Percentiles rank a stretch among this genome's conserved stretches.
phyloP scores from a whole-genome alignment of 1,140 invertebrate genomes.

The Acromyrmex echinatior region DNA sequence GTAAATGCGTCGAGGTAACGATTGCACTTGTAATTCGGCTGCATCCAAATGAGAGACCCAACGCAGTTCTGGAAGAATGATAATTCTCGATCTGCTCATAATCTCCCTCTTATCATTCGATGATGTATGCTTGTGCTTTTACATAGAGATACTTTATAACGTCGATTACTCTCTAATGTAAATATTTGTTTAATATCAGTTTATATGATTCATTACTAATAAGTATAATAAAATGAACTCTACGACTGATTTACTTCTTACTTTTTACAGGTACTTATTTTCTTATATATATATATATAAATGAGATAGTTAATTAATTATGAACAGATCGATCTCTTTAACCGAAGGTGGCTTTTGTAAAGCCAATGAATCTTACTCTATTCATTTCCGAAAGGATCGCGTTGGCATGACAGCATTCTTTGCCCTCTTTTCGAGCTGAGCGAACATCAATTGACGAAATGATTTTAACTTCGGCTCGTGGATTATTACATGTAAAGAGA shows the following conservation, averaged over 20 bases:
- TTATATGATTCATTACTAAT: conserved; percentile 64
- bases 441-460: background rate
- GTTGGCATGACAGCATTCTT: background rate
- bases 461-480: background rate
- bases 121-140: conserved; percentile 18
- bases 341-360: background rate
- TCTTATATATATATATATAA: conserved; percentile 19
- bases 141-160: conserved; percentile 50
- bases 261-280: conserved; percentile 50
- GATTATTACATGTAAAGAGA: too few relatives aligned
- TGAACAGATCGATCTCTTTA: conserved; percentile 45
- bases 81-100: conserved; percentile 41
- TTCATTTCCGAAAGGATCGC: background rate
- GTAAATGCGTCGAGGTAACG: conserved; percentile 17
- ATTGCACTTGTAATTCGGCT: background rate
- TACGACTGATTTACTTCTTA: conserved; percentile 31
- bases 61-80: conserved; percentile 1
- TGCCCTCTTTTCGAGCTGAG: background rate
- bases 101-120: conserved; percentile 24
- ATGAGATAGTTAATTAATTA: conserved; percentile 45
- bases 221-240: conserved; percentile 50
- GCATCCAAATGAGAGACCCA: background rate
- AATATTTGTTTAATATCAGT: conserved; percentile 71
- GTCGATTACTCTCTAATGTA: conserved; percentile 53
- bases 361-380: conserved; percentile 9